Conservation (phyloP, 2,113 vertebrate genomes). For the Chauna torquata region DNA sequence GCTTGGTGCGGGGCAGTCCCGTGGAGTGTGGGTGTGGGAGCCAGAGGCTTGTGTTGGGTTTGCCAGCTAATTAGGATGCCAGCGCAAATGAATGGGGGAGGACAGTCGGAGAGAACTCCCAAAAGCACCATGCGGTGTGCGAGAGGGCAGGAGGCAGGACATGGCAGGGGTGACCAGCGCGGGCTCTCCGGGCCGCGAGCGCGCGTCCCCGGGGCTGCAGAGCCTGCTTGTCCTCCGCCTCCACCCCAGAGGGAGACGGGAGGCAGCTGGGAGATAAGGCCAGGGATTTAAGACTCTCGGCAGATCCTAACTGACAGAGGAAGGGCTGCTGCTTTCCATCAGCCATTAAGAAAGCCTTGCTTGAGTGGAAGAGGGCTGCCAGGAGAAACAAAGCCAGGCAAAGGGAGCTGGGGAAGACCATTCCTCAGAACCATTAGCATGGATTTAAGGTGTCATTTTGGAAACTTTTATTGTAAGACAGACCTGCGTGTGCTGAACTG, state of each 20-base stretch:
- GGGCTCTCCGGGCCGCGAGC: neutral
- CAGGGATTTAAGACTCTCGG: neutral
- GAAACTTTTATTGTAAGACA: neutral
- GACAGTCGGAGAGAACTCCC: neutral
- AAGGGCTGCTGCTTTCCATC: conserved; percentile 37
- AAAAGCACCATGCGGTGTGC: neutral
- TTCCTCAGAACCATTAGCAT: neutral
- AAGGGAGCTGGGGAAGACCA: neutral
- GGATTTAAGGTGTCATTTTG: neutral
- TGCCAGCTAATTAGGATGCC: neutral
- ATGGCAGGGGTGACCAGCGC: rapidly evolving
- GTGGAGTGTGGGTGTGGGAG: rapidly evolving
- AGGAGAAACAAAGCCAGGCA: neutral
- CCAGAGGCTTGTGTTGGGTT: rapidly evolving
- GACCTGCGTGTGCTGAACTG: neutral
- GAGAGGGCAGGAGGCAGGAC: neutral
- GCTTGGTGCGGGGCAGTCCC: rapidly evolving
- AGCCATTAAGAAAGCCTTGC: neutral
- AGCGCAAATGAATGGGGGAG: neutral
- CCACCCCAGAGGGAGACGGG: neutral
- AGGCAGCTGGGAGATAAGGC: conserved; percentile 19
- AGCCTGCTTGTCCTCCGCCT: neutral
- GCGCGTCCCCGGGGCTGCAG: neutral
- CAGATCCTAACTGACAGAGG: neutral
- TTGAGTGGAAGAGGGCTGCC: neutral